Percentiles rank a stretch among this genome's conserved stretches.
phyloP scores from a whole-genome alignment of 1,140 invertebrate genomes.

The Bombus confusus region DNA sequence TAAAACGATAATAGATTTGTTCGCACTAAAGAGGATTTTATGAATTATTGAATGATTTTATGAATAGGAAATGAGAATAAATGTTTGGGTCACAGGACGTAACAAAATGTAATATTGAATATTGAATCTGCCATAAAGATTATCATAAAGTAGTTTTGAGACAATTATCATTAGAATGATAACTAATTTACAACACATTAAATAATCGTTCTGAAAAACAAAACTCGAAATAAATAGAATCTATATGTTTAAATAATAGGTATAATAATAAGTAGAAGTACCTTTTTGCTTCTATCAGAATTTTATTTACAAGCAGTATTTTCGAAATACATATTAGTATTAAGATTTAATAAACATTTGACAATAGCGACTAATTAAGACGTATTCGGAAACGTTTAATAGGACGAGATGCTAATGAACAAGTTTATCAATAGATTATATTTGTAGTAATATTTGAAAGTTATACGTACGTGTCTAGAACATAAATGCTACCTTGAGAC shows the following conservation, averaged over 20 bases:
- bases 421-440: conserved; percentile 14
- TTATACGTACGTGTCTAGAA: background rate
- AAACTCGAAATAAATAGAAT: background rate
- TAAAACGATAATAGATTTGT: too few species aligned
- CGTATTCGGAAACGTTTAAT: background rate
- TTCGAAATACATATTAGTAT: background rate
- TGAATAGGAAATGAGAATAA: too few species aligned
- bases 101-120: background rate
- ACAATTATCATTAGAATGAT: too few species aligned
- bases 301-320: conserved; percentile 42
- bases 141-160: background rate
- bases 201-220: background rate
- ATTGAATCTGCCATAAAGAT: background rate
- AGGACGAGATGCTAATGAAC: background rate
- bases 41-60: too few species aligned
- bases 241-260: background rate
- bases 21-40: too few species aligned
- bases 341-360: conserved; percentile 11
- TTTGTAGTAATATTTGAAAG: background rate
- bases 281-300: conserved; percentile 32
- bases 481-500: conserved; percentile 6
- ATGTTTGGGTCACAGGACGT: too few species aligned
- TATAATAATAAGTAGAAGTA: background rate
- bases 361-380: conserved; percentile 9
- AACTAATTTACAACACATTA: too few species aligned